These are phyloP conservation scores for Halichoeres trimaculatus DNA, from an alignment of 2,113 vertebrate genomes.

Conservation along the genomic window DNA sequence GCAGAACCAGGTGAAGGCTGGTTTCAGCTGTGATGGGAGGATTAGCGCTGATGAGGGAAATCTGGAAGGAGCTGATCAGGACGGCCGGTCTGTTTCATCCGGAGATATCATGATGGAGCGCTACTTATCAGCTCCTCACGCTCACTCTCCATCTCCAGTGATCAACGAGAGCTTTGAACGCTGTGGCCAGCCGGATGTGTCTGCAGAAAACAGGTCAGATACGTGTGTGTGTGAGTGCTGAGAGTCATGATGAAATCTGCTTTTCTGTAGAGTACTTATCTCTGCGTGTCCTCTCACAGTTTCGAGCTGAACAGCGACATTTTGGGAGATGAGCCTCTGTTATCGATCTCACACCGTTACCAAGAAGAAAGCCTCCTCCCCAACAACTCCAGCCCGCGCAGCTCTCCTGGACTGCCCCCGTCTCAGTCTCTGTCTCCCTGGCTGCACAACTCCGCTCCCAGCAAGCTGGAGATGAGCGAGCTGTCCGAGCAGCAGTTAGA, in stretches of 20 bases:
- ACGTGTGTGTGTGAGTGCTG: background rate
- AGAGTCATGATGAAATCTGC: background rate
- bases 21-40: slow-evolving; percentile 32
- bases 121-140: slow-evolving; percentile 75
- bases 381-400: slow-evolving; percentile 1
- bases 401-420: background rate
- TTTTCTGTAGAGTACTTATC: background rate
- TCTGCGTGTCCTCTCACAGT: slow-evolving; percentile 42
- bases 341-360: slow-evolving; percentile 63
- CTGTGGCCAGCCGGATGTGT: slow-evolving; percentile 71
- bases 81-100: slow-evolving; percentile 42
- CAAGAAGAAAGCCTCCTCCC: slow-evolving; percentile 23
- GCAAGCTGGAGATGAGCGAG: slow-evolving; percentile 48
- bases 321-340: slow-evolving; percentile 71
- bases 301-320: slow-evolving; percentile 78
- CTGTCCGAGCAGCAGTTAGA: slow-evolving; percentile 45
- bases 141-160: slow-evolving; percentile 59
- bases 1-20: slow-evolving; percentile 55
- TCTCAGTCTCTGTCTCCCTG: slow-evolving; percentile 28
- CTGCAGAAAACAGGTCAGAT: slow-evolving; percentile 68
- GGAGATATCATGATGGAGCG: slow-evolving; percentile 81
- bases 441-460: slow-evolving; percentile 34
- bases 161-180: slow-evolving; percentile 66
- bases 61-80: slow-evolving; percentile 35
- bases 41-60: slow-evolving; percentile 15